phyloP scores from a whole-genome alignment of 2,888 invertebrate species.

The Stictocephala bisonia region DNA sequence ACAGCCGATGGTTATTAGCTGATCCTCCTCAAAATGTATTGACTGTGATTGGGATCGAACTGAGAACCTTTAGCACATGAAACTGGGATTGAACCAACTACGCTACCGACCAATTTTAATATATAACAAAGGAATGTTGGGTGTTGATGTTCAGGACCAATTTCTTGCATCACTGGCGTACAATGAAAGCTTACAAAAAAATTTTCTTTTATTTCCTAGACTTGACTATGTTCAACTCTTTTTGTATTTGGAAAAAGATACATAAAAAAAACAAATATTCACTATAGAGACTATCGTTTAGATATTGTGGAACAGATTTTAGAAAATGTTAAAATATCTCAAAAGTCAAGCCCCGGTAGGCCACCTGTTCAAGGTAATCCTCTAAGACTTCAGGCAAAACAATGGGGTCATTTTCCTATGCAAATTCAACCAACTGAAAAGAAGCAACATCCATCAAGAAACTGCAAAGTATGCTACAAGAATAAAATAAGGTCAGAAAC shows the following conservation, averaged over 20 bases:
- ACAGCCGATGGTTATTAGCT: too few species aligned
- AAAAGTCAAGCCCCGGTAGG: background rate
- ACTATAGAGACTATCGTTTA: background rate
- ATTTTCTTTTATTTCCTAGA: slow-evolving; percentile 26
- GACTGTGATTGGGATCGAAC: too few species aligned
- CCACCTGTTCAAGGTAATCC: background rate
- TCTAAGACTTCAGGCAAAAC: background rate
- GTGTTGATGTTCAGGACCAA: slow-evolving; percentile 22
- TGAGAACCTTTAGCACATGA: too few species aligned
- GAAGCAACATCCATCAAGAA: background rate
- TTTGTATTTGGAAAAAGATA: slow-evolving; percentile 3
- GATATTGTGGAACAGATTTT: background rate
- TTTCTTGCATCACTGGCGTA: background rate
- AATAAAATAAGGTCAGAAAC: background rate
- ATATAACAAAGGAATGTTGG: slow-evolving; percentile 33
- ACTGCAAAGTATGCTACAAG: background rate
- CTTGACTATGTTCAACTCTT: slow-evolving; percentile 16
- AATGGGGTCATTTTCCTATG: background rate
- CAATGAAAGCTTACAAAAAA: slow-evolving; percentile 15
- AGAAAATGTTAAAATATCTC: background rate
- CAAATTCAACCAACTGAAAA: background rate
- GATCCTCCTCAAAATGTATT: too few species aligned
- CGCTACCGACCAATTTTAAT: too few species aligned
- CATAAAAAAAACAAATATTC: slow-evolving; percentile 4
- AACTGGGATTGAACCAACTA: too few species aligned